A percentile compares a stretch with the other conserved stretches of the same genome.
phyloP scores from a whole-genome alignment of 2,113 vertebrate genomes.

The Nyctereutes procyonoides region DNA sequence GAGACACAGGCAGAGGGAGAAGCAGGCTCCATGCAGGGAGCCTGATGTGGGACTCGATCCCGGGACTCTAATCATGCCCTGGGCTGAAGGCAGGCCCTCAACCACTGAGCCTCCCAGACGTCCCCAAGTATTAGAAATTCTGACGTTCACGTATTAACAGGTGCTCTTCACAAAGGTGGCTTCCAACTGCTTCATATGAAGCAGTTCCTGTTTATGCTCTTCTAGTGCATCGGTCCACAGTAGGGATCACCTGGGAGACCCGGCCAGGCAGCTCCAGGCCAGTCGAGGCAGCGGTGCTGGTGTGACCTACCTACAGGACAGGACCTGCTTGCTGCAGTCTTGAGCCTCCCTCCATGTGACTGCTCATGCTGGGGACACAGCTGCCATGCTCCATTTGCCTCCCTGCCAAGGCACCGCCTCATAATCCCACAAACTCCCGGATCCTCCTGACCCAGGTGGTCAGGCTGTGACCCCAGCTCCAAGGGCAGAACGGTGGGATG shows the following conservation, averaged over 20 bases:
- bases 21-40: no score
- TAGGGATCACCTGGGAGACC: not conserved
- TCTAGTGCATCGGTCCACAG: accelerated
- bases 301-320: not conserved
- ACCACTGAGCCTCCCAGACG: no score
- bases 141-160: not conserved
- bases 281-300: accelerated
- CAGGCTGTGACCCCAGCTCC: not conserved
- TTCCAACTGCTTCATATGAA: not conserved
- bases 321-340: accelerated
- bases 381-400: not conserved
- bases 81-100: no score
- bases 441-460: not conserved
- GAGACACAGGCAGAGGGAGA: no score
- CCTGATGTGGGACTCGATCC: no score
- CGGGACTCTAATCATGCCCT: no score
- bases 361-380: not conserved
- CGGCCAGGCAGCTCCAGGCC: accelerated
- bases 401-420: not conserved
- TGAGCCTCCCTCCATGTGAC: not conserved
- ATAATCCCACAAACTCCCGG: no score
- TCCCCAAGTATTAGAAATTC: not conserved
- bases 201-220: not conserved
- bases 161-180: not conserved
- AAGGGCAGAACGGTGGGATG: no score